Evolutionary conservation across 64 coral and sea anemone species (phyloP).

Genomic region (Astreopora myriophthalma): DNA sequence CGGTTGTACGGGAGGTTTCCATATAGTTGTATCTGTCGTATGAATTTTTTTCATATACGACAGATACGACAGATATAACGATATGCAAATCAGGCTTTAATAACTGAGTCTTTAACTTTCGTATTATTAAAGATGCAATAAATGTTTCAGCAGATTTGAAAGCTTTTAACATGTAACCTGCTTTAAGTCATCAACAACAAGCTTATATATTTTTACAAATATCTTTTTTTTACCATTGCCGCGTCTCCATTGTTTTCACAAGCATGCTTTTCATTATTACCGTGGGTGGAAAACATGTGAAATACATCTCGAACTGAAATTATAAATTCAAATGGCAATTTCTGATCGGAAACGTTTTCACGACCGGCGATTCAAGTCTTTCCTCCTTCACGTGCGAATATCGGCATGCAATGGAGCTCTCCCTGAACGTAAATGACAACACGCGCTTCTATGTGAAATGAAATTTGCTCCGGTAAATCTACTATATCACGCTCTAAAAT

Average conservation of each 20-base stretch:
- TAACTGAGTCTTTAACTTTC: neutral
- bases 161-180: constrained; percentile 16
- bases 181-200: neutral
- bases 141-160: constrained; percentile 8
- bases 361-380: too few species aligned
- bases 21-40: too few species aligned
- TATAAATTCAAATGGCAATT: too few species aligned
- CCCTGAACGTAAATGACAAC: neutral
- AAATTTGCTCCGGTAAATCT: neutral
- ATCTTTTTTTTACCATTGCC: neutral
- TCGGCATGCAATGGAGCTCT: neutral
- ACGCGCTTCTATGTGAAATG: neutral
- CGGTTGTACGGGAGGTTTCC: too few species aligned
- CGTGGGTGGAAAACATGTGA: neutral
- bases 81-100: too few species aligned
- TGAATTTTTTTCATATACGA: too few species aligned
- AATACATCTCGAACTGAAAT: neutral
- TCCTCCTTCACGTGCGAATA: neutral
- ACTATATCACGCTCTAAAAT: neutral
- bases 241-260: neutral
- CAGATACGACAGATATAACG: too few species aligned
- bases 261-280: neutral
- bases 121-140: neutral
- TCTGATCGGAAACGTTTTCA: too few species aligned
- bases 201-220: neutral